Evolutionary conservation across 2,888 invertebrate species (phyloP), one percentile per base, ranked within the genome.

Genomic region (Cloeon dipterum): DNA sequence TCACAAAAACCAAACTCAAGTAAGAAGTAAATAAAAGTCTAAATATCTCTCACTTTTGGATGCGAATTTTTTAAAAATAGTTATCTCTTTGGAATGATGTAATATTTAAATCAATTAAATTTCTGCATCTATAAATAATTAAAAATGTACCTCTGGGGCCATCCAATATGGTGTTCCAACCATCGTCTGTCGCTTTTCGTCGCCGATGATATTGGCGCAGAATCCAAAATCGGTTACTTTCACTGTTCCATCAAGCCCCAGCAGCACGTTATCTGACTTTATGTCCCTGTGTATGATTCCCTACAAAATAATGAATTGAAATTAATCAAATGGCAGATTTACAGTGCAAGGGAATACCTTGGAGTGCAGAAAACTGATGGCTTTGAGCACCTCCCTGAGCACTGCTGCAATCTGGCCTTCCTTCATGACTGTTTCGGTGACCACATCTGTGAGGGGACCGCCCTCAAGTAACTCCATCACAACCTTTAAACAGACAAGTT

Each of bases 91-190:
- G n/a, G n/a, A n/a, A n/a, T n/a, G n/a, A n/a, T n/a, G n/a, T n/a
- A n/a, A n/a, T n/a, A n/a, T n/a, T n/a, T n/a, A n/a, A n/a, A n/a
- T n/a, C n/a, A n/a, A n/a, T n/a, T n/a, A n/a, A n/a, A n/a, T n/a
- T n/a, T n/a, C n/a, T n/a, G n/a, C n/a, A n/a, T n/a, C n/a, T n/a
- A n/a, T n/a, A n/a, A n/a, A n/a, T n/a, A n/a, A n/a, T n/a, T n/a
- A n/a, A n/a, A n/a, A n/a, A n/a, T 23, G 42, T 36, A 52, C 52
- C 56, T 89, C 89, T 0, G 93, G 93, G 0, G 93, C 89, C 93
- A 94, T 94, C 94, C 91, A 91, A 50, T 89, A 93, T 0, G 91
- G 91, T 0, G 93, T 93, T n/a, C 93, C 91, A 1, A 91, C 91
- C 85, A 93, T 86, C 0, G 93, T 93, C 52, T 85, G 83, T n/a